phyloP scores from a whole-genome alignment of 2,113 vertebrate species.

The Corynorhinus townsendii region DNA sequence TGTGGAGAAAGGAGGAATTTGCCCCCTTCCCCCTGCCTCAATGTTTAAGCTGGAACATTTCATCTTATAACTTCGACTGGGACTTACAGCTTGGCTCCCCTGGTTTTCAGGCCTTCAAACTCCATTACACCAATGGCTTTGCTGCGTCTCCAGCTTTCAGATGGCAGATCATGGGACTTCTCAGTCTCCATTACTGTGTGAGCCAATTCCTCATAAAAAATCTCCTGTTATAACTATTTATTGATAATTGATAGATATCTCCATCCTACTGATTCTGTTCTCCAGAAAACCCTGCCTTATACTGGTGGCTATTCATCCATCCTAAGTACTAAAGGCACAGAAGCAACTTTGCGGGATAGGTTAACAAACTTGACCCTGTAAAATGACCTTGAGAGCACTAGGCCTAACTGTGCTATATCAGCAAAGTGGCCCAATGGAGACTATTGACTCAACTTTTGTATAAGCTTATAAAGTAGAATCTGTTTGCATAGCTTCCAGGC shows the following conservation, averaged over 20 bases:
- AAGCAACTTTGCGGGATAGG: background rate
- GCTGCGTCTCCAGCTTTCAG: background rate
- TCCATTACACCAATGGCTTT: background rate
- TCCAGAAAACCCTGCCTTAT: background rate
- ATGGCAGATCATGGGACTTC: background rate
- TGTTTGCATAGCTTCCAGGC: no score
- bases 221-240: no score
- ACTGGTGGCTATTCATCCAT: background rate
- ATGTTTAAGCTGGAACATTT: background rate
- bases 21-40: background rate
- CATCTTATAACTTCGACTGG: background rate
- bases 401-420: background rate
- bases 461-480: background rate
- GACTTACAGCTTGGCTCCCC: background rate
- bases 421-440: background rate
- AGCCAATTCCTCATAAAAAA: no score
- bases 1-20: background rate
- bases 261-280: background rate
- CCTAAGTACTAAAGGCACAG: background rate
- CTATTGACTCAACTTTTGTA: background rate
- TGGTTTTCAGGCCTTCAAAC: background rate
- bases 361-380: background rate
- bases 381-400: background rate
- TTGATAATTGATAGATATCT: background rate
- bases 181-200: no score